phyloP scores from a whole-genome alignment of 2,113 vertebrate genomes.

The Hemichromis elongatus region DNA sequence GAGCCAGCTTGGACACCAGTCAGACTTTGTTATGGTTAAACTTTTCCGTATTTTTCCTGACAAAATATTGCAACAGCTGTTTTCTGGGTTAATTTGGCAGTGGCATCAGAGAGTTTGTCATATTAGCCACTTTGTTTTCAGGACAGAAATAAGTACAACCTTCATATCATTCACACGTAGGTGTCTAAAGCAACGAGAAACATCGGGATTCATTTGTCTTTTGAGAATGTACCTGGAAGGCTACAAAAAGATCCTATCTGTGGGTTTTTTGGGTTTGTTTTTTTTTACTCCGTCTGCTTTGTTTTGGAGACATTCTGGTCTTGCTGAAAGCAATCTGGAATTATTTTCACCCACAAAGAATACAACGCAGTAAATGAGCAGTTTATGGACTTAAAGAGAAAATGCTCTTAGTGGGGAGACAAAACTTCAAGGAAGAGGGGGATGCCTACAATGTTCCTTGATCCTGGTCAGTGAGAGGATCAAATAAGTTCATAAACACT shows the following conservation, averaged over 20 bases:
- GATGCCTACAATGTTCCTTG: background rate
- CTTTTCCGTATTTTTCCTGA: constrained; percentile 14
- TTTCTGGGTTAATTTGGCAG: constrained; percentile 19
- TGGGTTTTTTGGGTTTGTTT: background rate
- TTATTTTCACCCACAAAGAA: constrained; percentile 9
- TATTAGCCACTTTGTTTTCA: background rate
- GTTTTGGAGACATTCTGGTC: constrained; percentile 11
- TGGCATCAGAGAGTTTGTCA: background rate
- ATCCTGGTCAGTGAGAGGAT: background rate
- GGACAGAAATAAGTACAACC: background rate
- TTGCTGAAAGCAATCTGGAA: constrained; percentile 38
- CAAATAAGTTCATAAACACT: background rate
- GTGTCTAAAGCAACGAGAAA: background rate
- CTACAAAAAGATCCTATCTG: background rate
- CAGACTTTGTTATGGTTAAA: constrained; percentile 43
- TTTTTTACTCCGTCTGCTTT: background rate
- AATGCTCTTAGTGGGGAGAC: background rate
- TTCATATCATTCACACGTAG: background rate
- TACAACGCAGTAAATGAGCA: constrained; percentile 12
- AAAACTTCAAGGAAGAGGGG: background rate
- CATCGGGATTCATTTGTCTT: background rate
- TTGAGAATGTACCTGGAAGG: background rate
- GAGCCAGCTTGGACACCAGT: constrained; percentile 27
- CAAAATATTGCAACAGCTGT: constrained; percentile 51
- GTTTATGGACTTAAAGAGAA: constrained; percentile 24